Evolutionary conservation across 2,888 invertebrate genomes (phyloP).

Genomic region (Tipula confusa): DNA sequence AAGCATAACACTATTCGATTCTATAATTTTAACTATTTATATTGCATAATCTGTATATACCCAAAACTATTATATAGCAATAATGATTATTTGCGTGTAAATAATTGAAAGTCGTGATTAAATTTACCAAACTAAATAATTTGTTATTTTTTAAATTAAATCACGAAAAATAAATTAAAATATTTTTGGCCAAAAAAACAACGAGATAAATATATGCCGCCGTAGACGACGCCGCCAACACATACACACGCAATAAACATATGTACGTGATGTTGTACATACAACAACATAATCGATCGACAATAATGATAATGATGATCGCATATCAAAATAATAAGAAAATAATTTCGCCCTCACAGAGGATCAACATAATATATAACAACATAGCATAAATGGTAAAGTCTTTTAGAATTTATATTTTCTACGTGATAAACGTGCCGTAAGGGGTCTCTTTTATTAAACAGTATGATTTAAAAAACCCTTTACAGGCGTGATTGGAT

Average conservation of each 20-base stretch:
- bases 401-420: slow-evolving; percentile 13
- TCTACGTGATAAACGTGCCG: slow-evolving; percentile 29
- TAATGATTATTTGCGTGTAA: not conserved
- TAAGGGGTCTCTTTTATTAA: slow-evolving; percentile 21
- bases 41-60: too few relatives aligned
- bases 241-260: not conserved
- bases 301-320: slow-evolving; percentile 25
- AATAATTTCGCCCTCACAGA: slow-evolving; percentile 15
- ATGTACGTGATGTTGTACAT: not conserved
- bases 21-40: too few relatives aligned
- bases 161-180: slow-evolving; percentile 25
- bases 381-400: not conserved
- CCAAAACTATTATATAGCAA: too few relatives aligned
- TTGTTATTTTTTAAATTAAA: not conserved
- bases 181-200: not conserved
- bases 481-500: too few relatives aligned
- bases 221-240: slow-evolving; percentile 20
- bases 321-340: not conserved
- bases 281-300: slow-evolving; percentile 1
- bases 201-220: slow-evolving; percentile 16
- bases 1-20: too few relatives aligned
- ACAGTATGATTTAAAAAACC: too few relatives aligned
- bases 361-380: not conserved
- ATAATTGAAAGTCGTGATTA: not conserved
- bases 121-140: not conserved